Evolutionary conservation across 2,888 invertebrate species (phyloP), one percentile per base, ranked within the genome.

Genomic region (Acronicta leporina): DNA sequence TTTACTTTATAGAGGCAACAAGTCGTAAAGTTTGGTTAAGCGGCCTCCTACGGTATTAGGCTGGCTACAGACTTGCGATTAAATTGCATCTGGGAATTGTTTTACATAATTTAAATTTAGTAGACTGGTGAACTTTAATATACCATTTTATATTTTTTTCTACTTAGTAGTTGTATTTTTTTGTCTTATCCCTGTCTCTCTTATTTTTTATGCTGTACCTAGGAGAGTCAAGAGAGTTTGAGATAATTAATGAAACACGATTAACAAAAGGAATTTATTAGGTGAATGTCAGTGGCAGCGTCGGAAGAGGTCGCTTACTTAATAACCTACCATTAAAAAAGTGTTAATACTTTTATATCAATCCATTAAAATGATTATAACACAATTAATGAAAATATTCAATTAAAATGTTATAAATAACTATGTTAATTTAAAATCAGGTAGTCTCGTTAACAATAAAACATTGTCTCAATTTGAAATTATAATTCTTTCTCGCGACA

Each of bases 1-100:
- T 66, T 65, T 60, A 65, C 73, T 85, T 86, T 84, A 85, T 69
- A 33, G 62, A 62, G 61, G 55, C 70, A 80, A 78, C 77, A 75
- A 52, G 52, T 75, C 69, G 77, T 85, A 81, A 83, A 83, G 53
- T 73, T 52, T 47, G 57, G 68, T 73, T 64, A 65, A 58, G 25
- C 56, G 63, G 62, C 80, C 80, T 74, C 79, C 77, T 77, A 73
- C 67, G 57, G 76, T 20, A 63, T 77, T 52, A 73, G 73, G 68
- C 66, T 48, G 60, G 59, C 47, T 63, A 55, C 73, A 56, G 25
- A 68, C 63, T 56, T 65, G 62, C 75, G 75, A 69, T 69, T 71
- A 68, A 4, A 4, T 33, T 33, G 11, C 66, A 46, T 61, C 59
- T 46, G 35, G 48, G 60, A 63, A 63, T 62, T 69, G 73, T 69